Evolutionary conservation across 2,797 vertebrate genomes (phyloP).

Genomic region (Sylvilagus floridanus): DNA sequence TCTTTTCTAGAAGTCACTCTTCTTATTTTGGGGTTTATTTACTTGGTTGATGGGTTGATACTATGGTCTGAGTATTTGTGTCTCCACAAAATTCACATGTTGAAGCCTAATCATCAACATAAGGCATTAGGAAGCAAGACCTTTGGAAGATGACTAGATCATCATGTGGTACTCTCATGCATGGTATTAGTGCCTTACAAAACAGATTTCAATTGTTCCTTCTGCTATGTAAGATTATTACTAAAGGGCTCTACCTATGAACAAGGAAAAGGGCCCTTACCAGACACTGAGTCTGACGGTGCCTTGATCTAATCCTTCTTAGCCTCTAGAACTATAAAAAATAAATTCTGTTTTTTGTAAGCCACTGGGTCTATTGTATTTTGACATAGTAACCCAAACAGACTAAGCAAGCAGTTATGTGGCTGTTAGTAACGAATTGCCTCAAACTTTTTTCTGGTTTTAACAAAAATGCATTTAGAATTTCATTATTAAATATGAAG

Average conservation of each 20-base stretch:
- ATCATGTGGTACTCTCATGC: background rate
- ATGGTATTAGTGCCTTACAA: background rate
- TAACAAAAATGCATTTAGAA: conserved; percentile 30
- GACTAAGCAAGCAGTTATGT: background rate
- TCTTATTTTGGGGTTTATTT: background rate
- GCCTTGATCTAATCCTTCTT: background rate
- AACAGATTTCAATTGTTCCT: background rate
- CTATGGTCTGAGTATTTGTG: background rate
- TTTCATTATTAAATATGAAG: background rate
- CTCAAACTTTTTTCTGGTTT: background rate
- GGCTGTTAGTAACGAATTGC: background rate
- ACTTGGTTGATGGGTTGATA: background rate
- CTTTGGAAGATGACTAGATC: background rate
- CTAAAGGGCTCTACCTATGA: background rate
- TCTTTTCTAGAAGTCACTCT: background rate
- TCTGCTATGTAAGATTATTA: background rate
- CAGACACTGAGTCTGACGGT: background rate
- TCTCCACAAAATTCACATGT: background rate
- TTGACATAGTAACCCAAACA: background rate
- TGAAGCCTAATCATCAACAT: background rate
- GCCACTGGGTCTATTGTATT: background rate
- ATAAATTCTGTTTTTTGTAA: background rate
- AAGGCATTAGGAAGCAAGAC: background rate
- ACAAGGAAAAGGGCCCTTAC: background rate
- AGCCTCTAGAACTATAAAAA: background rate